Base-by-base conservation (phyloP, 2,797 vertebrate species). In the Spinus olivaceus region DNA sequence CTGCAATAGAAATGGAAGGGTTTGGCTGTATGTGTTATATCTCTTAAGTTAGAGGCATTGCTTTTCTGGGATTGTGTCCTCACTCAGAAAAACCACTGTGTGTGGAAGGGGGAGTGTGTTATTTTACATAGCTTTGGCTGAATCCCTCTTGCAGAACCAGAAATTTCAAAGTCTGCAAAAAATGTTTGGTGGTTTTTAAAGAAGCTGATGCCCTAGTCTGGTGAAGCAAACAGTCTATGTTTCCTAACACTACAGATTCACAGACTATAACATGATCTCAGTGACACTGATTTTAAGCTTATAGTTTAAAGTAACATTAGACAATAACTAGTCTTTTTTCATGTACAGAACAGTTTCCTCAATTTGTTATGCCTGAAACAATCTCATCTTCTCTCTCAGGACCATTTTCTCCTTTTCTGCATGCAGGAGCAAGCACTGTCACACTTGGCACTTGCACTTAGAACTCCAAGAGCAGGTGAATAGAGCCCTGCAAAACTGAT, bases 241-340 rank as follows among this genome's bases (percentile, higher is more conserved):
- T 33, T 41, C 17, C 20, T 33, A 72, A 64, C 1, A 3, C 47
- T 24, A 54, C 0, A 0, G 37, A 67, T 64, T 93, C 78, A 60
- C 28, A 42, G 61, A 32, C 22, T 1, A 0, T 37, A 46, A 59
- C 0, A 0, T 23, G 15, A 61, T 66, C 30, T 85, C 56, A 28
- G 35, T 22, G 27, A 27, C n/a, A 37, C 20, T 12, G 22, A 53
- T 77, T 70, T 90, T 39, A 71, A 85, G 33, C 9, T 53, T 19
- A 4, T 7, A 17, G n/a, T 46, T 69, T 50, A 69, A 59, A 72
- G 39, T 54, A 67, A 37, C 8, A 18, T 32, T 22, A 65, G 15
- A 32, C 9, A 54, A 17, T 59, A 23, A 30, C n/a, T 56, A 50
- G n/a, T 20, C 17, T 74, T 61, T 61, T 23, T 56, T 54, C 41